phyloP scores from a whole-genome alignment of 1,140 invertebrate species.

The Ostrea denselamellosa region DNA sequence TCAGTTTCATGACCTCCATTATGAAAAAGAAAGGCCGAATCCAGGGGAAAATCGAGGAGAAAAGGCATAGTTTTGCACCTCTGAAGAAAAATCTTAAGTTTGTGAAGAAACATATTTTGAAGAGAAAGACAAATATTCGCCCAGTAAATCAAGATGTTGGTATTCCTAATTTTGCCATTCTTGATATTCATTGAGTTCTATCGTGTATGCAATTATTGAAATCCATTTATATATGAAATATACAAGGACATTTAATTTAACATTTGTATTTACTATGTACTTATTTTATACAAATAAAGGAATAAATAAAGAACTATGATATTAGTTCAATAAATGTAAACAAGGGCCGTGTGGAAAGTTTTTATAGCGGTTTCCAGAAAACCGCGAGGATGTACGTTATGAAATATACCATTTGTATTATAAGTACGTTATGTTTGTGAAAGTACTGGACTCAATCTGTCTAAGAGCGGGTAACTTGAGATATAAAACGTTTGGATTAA shows the following conservation, averaged over 20 bases:
- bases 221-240: neutral
- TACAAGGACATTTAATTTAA: neutral
- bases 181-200: constrained; percentile 10
- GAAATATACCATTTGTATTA: too few species aligned
- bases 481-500: too few species aligned
- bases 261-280: constrained; percentile 22
- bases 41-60: neutral
- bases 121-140: neutral
- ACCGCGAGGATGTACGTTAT: too few species aligned
- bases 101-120: neutral
- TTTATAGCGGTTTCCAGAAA: too few species aligned
- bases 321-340: too few species aligned
- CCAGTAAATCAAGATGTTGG: neutral
- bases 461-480: too few species aligned
- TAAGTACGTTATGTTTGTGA: too few species aligned
- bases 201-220: neutral
- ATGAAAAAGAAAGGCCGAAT: constrained; percentile 12
- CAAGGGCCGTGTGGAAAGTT: too few species aligned
- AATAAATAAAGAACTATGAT: neutral
- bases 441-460: too few species aligned
- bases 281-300: neutral
- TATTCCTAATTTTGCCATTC: neutral
- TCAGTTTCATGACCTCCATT: neutral
- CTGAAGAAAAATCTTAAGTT: neutral
- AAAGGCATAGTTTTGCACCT: neutral